Conservation (phyloP, 1,140 invertebrate genomes). For the Zaprionus tsacasi region DNA sequence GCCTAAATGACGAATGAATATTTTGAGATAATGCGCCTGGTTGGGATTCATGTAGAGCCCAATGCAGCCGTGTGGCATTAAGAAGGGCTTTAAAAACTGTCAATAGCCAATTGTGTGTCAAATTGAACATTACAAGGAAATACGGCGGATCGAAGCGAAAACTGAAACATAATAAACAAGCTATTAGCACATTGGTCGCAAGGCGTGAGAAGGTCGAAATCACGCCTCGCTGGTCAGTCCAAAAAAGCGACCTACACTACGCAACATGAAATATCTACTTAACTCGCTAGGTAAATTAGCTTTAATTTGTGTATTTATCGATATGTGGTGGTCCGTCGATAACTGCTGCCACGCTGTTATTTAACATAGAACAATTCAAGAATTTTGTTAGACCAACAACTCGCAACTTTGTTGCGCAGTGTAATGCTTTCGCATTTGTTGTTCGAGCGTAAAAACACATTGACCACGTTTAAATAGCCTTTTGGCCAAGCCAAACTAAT, state of each 20-base stretch:
- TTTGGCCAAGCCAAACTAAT: slow-evolving; percentile 60
- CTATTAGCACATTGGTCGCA: slow-evolving; percentile 65
- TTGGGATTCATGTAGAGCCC: slow-evolving; percentile 42
- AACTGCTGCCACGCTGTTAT: no score
- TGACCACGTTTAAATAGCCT: slow-evolving; percentile 77
- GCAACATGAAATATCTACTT: neutral
- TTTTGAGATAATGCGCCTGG: slow-evolving; percentile 51
- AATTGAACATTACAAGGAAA: slow-evolving; percentile 63
- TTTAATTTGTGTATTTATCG: no score
- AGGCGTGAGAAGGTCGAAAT: slow-evolving; percentile 32
- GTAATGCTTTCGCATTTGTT: slow-evolving; percentile 33
- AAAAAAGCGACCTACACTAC: slow-evolving; percentile 29
- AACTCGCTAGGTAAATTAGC: no score
- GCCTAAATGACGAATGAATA: slow-evolving; percentile 75
- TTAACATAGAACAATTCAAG: no score
- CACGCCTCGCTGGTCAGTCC: slow-evolving; percentile 36
- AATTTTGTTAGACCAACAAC: neutral
- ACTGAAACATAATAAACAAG: slow-evolving; percentile 68
- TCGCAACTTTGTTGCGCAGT: slow-evolving; percentile 4
- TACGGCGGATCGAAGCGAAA: slow-evolving; percentile 18
- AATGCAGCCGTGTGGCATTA: neutral
- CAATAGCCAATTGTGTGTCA: slow-evolving; percentile 47
- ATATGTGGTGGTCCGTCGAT: no score
- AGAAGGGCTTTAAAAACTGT: slow-evolving; percentile 56
- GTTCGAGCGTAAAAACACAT: slow-evolving; percentile 74